Conservation (phyloP, 2,888 invertebrate species). For the Melipona bicolor region DNA sequence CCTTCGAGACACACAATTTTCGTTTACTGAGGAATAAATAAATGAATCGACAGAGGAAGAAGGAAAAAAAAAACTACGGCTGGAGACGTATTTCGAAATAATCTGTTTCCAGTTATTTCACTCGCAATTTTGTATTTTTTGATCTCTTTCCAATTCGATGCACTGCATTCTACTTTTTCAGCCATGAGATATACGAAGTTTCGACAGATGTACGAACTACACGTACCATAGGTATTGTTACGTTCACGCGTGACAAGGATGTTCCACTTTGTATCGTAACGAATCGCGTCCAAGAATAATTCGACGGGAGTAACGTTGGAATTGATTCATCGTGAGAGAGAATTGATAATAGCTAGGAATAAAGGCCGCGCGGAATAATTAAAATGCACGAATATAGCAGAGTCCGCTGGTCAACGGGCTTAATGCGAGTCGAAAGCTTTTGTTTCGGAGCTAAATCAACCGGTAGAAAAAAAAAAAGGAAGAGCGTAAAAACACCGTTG, state of each 20-base stretch:
- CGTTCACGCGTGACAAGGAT: neutral
- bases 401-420: slow-evolving; percentile 8
- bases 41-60: no score
- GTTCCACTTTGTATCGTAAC: neutral
- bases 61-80: no score
- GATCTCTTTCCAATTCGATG: neutral
- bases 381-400: slow-evolving; percentile 15
- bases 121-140: neutral
- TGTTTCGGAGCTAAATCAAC: slow-evolving; percentile 31
- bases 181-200: neutral
- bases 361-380: slow-evolving; percentile 29
- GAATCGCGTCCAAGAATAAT: neutral
- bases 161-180: neutral
- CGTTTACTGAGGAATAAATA: neutral
- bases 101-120: neutral
- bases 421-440: slow-evolving; percentile 31
- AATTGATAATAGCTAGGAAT: slow-evolving; percentile 27
- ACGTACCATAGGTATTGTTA: neutral
- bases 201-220: neutral
- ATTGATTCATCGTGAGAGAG: slow-evolving; percentile 32
- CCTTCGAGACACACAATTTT: neutral
- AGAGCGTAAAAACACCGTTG: neutral
- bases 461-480: neutral
- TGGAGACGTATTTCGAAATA: neutral
- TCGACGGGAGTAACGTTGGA: slow-evolving; percentile 19